These are phyloP conservation scores for Neocrepidodera transversa DNA, from an alignment of 2,888 invertebrate species.

Conservation along the genomic window DNA sequence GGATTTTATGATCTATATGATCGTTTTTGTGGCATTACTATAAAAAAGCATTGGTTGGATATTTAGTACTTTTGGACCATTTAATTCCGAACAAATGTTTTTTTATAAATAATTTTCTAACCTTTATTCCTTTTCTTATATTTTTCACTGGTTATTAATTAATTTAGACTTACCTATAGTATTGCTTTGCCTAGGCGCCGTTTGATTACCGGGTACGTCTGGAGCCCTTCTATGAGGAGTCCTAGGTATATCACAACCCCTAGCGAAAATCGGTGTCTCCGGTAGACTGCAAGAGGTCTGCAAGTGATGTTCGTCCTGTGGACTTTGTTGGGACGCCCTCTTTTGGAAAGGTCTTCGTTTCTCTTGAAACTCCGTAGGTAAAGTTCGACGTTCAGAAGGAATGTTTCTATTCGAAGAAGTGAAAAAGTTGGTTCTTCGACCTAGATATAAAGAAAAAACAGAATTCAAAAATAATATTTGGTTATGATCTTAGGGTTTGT, in stretches of 20 bases:
- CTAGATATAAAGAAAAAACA: conserved; percentile 78
- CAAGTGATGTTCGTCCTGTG: conserved; percentile 69
- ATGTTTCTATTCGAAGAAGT: conserved; percentile 66
- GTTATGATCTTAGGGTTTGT: no score
- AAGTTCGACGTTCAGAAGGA: conserved; percentile 74
- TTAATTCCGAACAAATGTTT: no score
- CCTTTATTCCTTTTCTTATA: no score
- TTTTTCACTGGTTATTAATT: no score
- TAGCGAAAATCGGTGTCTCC: conserved; percentile 87
- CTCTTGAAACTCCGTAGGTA: conserved; percentile 68
- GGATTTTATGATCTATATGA: no score
- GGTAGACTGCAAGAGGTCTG: conserved; percentile 87
- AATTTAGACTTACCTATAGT: conserved; percentile 62
- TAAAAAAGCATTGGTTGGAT: no score
- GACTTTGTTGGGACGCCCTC: conserved; percentile 64
- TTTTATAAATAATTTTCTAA: no score
- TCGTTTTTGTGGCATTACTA: no score
- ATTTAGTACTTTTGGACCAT: no score
- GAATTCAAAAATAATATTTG: no score
- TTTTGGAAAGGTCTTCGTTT: conserved; percentile 56
- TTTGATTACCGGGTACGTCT: conserved; percentile 64
- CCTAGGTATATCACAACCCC: conserved; percentile 79
- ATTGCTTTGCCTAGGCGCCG: conserved; percentile 70
- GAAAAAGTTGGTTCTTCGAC: conserved; percentile 52
- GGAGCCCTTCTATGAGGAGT: conserved; percentile 77